Conservation (phyloP, 2,113 vertebrate species). For the Pampusana beccarii region DNA sequence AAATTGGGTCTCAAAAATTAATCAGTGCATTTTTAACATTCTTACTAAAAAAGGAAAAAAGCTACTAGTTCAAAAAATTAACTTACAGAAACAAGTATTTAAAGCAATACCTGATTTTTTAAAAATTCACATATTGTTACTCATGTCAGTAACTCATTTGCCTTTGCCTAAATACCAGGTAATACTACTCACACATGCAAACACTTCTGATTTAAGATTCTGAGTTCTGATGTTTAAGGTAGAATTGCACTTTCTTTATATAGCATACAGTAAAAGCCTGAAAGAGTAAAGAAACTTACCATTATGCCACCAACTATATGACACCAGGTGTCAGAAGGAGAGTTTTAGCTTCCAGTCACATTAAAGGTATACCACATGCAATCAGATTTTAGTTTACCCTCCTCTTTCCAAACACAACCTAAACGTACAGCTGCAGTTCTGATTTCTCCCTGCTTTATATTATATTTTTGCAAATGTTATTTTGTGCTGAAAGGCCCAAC, state of each 20-base stretch:
- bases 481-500: background rate
- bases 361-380: conserved; percentile 5
- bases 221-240: conserved; percentile 5
- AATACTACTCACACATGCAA: conserved; percentile 17
- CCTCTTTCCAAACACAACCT: background rate
- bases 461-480: background rate
- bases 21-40: conserved; percentile 48
- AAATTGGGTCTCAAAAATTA: conserved; percentile 23
- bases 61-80: background rate
- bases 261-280: background rate
- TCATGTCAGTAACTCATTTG: background rate
- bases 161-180: conserved; percentile 30
- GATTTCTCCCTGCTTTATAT: conserved; percentile 18
- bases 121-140: background rate
- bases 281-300: conserved; percentile 9
- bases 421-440: background rate
- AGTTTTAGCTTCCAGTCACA: conserved; percentile 1
- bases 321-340: background rate
- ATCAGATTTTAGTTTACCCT: background rate
- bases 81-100: background rate
- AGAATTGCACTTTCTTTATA: conserved; percentile 55
- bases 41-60: conserved; percentile 47
- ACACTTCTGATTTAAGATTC: background rate
- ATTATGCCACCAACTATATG: background rate
- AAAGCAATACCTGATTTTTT: conserved; percentile 33